These are phyloP conservation scores for Coleophora flavipennella DNA, from an alignment of 2,888 invertebrate species.

Conservation along the genomic window DNA sequence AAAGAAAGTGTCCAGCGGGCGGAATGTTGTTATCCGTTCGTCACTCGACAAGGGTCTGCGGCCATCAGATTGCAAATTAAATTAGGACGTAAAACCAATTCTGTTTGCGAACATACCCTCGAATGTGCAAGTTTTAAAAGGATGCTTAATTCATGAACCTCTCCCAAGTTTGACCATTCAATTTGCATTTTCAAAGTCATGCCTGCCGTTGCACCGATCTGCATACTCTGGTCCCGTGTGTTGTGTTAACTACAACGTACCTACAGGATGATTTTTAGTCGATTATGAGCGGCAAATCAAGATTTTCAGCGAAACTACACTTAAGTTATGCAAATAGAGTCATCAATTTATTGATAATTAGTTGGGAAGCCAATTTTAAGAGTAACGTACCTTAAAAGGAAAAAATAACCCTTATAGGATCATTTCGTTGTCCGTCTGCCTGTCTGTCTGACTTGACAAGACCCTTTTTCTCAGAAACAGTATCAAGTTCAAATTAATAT, in stretches of 20 bases:
- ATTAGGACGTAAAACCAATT: conserved; percentile 46
- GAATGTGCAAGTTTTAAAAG: conserved; percentile 55
- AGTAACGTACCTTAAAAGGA: no score
- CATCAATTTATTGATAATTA: no score
- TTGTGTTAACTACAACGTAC: conserved; percentile 41
- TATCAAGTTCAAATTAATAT: no score
- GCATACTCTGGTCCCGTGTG: conserved; percentile 46
- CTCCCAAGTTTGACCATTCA: conserved; percentile 55
- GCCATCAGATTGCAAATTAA: conserved; percentile 54
- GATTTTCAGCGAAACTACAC: no score
- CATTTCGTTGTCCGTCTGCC: no score
- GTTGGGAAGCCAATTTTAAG: no score
- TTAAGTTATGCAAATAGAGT: no score
- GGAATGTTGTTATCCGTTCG: conserved; percentile 45
- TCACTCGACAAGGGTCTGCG: conserved; percentile 41
- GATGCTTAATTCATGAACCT: conserved; percentile 64
- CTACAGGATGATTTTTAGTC: no score
- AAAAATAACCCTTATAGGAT: no score
- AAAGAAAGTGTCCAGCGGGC: conserved; percentile 34
- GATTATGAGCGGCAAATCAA: no score
- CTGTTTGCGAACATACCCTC: conserved; percentile 46
- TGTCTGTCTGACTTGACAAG: no score
- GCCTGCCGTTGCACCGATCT: conserved; percentile 42
- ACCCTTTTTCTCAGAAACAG: no score
- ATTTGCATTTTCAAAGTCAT: conserved; percentile 62